Evolutionary conservation across 2,888 invertebrate genomes (phyloP).

Genomic region (Oligia fasciuncula): DNA sequence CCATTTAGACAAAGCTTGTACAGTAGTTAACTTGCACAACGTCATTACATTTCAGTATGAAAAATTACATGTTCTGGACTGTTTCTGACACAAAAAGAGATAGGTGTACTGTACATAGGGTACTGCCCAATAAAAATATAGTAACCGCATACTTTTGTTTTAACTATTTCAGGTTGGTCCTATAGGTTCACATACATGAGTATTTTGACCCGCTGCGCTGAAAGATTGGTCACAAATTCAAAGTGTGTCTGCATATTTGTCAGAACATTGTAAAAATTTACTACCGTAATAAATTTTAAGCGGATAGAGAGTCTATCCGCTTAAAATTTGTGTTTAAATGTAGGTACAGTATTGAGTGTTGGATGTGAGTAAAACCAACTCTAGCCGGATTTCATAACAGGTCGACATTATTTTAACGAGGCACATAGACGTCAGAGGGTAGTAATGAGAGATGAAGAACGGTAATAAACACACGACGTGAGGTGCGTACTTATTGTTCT

Average conservation of each 20-base stretch:
- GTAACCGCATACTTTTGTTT: background rate
- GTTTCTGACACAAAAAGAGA: background rate
- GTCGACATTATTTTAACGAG: background rate
- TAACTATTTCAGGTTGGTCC: background rate
- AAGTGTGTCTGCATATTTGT: background rate
- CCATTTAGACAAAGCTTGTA: background rate
- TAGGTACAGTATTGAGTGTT: background rate
- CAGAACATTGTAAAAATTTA: background rate
- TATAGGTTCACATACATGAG: background rate
- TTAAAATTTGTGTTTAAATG: too few relatives aligned
- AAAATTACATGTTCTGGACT: background rate
- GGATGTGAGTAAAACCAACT: background rate
- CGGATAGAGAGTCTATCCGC: too few relatives aligned
- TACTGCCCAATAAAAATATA: background rate
- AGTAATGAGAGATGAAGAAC: constrained; percentile 26
- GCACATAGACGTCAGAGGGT: constrained; percentile 26
- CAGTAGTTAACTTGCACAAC: background rate
- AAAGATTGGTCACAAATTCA: background rate
- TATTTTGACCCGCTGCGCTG: too few relatives aligned
- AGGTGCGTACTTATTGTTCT: background rate
- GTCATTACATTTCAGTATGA: background rate
- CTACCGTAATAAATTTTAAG: background rate
- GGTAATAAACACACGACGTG: constrained; percentile 27
- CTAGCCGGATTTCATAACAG: background rate
- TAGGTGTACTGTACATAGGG: background rate